Evolutionary conservation across 1,140 invertebrate genomes (phyloP), one percentile per base, ranked within the genome.

Genomic region (Cardiocondyla obscurior): DNA sequence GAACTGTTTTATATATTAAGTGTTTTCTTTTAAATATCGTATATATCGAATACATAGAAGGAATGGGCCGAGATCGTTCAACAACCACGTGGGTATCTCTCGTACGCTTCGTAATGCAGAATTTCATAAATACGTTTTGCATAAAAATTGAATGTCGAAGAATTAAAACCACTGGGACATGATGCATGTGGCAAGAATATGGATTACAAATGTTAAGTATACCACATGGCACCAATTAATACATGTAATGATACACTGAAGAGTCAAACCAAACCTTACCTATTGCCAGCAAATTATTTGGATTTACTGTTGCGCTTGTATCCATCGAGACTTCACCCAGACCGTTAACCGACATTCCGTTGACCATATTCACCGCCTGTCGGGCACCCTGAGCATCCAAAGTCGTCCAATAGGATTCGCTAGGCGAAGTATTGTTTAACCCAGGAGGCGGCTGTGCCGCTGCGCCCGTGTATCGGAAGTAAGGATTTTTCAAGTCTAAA

Each of bases 401-500:
- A 74, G 97, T 97, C 72, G 96, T 96, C 98, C 98, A 98, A 90
- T 98, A 98, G 49, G 96, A 95, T 94, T 99, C 98, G 91, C 97
- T 98, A 0, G 98, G 98, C 10, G 98, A 99, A 55, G 97, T 96
- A 81, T 96, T 97, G 89, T 97, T 98, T 58, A 97, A 96, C 30
- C 98, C 98, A 5, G 98, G 98, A 5, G 98, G 98, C 6, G 98
- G 97, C 77, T 97, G 96, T 0, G 97, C 97, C 1, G 97, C 96
- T 51, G 97, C 97, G 39, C 98, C 98, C 5, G 97, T 98, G 89
- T 98, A 98, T 93, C 97, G 95, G 94, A 99, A 99, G 95, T 99
- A 99, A 8, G 99, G 99, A 95, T 99, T 99, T 94, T 99, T 99
- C 85, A 99, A 95, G 94, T 99, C 99, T 90, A 99, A 95, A 28